These are phyloP conservation scores for Pyxicephalus adspersus DNA, from an alignment of 2,113 vertebrate genomes.

Conservation along the genomic window DNA sequence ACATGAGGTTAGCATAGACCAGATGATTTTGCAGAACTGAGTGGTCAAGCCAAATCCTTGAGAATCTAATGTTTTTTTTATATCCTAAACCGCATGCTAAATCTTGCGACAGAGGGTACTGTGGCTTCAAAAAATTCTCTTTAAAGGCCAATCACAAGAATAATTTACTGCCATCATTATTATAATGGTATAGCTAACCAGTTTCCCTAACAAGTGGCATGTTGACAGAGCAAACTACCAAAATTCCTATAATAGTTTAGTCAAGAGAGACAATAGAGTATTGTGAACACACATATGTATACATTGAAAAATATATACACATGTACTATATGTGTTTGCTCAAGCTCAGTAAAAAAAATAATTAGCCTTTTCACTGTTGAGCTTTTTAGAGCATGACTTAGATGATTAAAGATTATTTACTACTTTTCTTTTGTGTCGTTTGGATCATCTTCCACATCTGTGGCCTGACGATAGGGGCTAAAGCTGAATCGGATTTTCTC, in stretches of 20 bases:
- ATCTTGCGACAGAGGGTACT: no score
- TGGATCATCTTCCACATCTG: slow-evolving; percentile 65
- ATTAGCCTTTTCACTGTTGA: slow-evolving; percentile 13
- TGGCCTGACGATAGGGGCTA: slow-evolving; percentile 66
- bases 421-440: slow-evolving; percentile 50
- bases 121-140: no score
- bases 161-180: not conserved
- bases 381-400: slow-evolving; percentile 52
- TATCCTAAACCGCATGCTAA: no score
- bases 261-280: not conserved
- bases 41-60: no score
- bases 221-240: not conserved
- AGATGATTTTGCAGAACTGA: no score
- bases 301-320: slow-evolving; percentile 20
- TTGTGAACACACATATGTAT: not conserved
- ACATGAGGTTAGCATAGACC: no score
- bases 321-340: slow-evolving; percentile 3
- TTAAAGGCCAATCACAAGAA: no score
- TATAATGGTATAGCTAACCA: not conserved
- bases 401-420: slow-evolving; percentile 55
- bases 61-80: no score
- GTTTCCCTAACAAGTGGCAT: not conserved
- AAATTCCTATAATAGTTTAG: not conserved
- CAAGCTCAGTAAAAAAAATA: slow-evolving; percentile 4
- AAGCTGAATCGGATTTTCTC: slow-evolving; percentile 70